These are phyloP conservation scores for Coenobita brevimanus DNA, from an alignment of 1,140 invertebrate genomes.

Conservation along the genomic window DNA sequence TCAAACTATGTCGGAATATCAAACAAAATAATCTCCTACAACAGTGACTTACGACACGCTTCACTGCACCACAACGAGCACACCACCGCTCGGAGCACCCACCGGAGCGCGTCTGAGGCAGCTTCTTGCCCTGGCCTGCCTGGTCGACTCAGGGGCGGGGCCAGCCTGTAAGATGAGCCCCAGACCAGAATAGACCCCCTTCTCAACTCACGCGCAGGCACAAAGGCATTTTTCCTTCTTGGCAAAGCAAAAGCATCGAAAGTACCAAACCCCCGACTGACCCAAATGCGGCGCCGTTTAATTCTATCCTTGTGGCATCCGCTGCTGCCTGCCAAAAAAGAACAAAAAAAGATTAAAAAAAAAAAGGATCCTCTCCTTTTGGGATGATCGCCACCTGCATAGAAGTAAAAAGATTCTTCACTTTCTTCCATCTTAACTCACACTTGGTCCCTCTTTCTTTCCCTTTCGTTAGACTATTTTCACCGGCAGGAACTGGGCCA, in stretches of 20 bases:
- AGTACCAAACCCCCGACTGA: background rate
- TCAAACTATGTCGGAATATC: too few species aligned
- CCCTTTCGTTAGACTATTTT: too few species aligned
- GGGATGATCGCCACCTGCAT: background rate
- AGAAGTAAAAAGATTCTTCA: background rate
- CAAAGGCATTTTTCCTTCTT: conserved; percentile 30
- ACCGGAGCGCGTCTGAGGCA: too few species aligned
- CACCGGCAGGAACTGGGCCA: too few species aligned
- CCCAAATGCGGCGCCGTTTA: conserved; percentile 23
- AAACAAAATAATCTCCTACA: too few species aligned
- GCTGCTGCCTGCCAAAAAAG: background rate
- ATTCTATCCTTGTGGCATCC: conserved; percentile 3
- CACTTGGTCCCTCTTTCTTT: background rate
- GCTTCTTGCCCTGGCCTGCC: background rate
- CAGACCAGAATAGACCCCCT: background rate
- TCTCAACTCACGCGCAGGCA: background rate
- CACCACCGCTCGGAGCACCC: background rate
- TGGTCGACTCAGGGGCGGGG: conserved; percentile 21
- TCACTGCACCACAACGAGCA: background rate
- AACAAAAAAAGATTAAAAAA: background rate
- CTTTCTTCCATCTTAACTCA: background rate
- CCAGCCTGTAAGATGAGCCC: background rate
- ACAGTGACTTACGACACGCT: background rate
- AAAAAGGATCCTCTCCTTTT: background rate
- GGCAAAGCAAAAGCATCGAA: conserved; percentile 26